Percentiles rank a stretch among this genome's conserved stretches.
phyloP scores from a whole-genome alignment of 1,140 invertebrate species.

The Arion vulgaris region DNA sequence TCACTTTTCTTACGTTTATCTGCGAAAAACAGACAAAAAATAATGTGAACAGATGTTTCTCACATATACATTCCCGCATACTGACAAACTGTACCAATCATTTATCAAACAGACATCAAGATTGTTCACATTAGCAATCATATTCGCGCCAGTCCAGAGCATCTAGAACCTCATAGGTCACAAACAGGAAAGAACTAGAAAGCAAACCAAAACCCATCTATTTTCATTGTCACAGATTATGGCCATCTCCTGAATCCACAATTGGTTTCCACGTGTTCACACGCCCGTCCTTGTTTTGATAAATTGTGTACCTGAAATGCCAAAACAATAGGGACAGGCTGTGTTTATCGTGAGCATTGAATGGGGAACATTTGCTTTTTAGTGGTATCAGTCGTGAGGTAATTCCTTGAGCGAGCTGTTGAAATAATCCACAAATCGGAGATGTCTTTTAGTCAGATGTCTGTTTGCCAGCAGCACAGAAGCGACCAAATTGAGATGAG shows the following conservation, averaged over 20 bases:
- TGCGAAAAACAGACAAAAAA: too few species aligned
- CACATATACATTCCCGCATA: background rate
- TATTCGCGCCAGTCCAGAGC: background rate
- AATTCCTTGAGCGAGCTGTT: constrained; percentile 5
- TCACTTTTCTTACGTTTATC: too few species aligned
- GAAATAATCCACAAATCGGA: background rate
- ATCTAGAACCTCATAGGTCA: background rate
- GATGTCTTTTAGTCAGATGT: background rate
- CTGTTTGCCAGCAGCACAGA: background rate
- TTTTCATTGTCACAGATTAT: background rate
- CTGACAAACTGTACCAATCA: background rate
- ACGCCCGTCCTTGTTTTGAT: constrained; percentile 1
- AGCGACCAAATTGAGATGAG: background rate
- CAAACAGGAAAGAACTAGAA: background rate
- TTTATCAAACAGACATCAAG: background rate
- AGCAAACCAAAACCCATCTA: background rate
- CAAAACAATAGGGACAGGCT: constrained; percentile 4
- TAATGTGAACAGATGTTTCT: too few species aligned
- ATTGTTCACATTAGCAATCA: background rate
- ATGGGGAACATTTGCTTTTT: background rate
- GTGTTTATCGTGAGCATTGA: background rate
- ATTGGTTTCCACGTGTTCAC: background rate
- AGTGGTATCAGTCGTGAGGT: background rate
- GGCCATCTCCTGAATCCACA: background rate
- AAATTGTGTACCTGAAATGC: constrained; percentile 17